Evolutionary conservation across 2,113 vertebrate genomes (phyloP), one percentile per base, ranked within the genome.

Genomic region (Corydoras sp.): DNA sequence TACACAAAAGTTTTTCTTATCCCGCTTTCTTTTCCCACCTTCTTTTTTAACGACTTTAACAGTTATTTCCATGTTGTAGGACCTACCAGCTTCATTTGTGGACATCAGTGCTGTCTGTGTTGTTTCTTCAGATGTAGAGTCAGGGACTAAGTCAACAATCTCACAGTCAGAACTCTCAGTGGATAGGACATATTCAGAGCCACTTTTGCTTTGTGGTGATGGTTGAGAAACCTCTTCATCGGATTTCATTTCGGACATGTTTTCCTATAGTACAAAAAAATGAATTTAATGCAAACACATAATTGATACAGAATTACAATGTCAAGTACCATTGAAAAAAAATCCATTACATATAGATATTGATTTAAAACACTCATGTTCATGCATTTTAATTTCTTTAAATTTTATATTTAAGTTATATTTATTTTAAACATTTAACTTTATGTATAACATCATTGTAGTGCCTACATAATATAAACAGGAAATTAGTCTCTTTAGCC

Each of bases 181-280:
- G 58, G 58, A 60, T 60, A 24, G 12, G 29, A 60, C 58, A 60
- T 60, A 60, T 60, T 60, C 29, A 60, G 29, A 31, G 29, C 58
- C 29, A 60, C 58, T 60, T 60, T n/a, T 18, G 18, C 32, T 35
- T 35, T 58, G n/a, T n/a, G n/a, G n/a, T n/a, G n/a, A n/a, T n/a
- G n/a, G 18, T 30, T 24, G 8, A 24, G 18, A 18, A 60, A 13
- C 13, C 6, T 31, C 29, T 12, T 31, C 58, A 30, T 11, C 12
- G 58, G 2, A 8, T 11, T 29, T 11, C 29, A 24, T 30, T n/a
- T n/a, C n/a, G 30, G 11, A 6, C 29, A 24, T 60, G 12, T 7
- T 12, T 31, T 13, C 10, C 58, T 60, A 13, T 60, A 31, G 30
- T 30, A 60, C 13, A 3, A 31, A 31, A 60, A n/a, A n/a, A n/a